Percentiles rank a stretch among this genome's conserved stretches.
phyloP scores from a whole-genome alignment of 2,888 invertebrate species.

The Luperina nickerlii region DNA sequence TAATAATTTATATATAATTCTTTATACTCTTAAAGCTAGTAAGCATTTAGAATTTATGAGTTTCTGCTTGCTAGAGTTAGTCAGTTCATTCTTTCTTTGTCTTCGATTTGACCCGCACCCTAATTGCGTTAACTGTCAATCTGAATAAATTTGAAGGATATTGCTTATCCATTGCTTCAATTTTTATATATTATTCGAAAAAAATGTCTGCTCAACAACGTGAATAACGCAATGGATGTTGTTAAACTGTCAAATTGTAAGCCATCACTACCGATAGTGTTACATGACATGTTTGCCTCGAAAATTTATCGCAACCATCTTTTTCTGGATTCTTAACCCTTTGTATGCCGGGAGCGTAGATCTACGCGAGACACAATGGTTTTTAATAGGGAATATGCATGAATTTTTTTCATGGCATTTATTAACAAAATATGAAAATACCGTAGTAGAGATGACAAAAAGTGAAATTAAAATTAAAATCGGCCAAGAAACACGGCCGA shows the following conservation, averaged over 20 bases:
- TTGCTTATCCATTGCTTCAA: not conserved
- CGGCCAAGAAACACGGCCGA: too few species aligned
- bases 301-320: not conserved
- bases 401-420: too few species aligned
- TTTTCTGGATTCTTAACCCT: not conserved
- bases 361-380: too few species aligned
- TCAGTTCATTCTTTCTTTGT: not conserved
- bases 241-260: not conserved
- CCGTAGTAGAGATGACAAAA: too few species aligned
- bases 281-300: not conserved
- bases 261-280: not conserved
- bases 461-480: too few species aligned
- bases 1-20: constrained; percentile 1
- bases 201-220: not conserved
- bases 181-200: not conserved
- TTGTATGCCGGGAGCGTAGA: too few species aligned
- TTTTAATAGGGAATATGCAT: too few species aligned
- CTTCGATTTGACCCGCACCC: not conserved
- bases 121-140: not conserved
- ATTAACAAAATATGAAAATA: too few species aligned
- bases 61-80: too few species aligned
- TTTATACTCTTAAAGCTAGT: constrained; percentile 5
- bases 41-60: not conserved
- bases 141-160: not conserved
- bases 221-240: not conserved